phyloP scores from a whole-genome alignment of 2,113 vertebrate genomes.

The Stercorarius parasiticus region DNA sequence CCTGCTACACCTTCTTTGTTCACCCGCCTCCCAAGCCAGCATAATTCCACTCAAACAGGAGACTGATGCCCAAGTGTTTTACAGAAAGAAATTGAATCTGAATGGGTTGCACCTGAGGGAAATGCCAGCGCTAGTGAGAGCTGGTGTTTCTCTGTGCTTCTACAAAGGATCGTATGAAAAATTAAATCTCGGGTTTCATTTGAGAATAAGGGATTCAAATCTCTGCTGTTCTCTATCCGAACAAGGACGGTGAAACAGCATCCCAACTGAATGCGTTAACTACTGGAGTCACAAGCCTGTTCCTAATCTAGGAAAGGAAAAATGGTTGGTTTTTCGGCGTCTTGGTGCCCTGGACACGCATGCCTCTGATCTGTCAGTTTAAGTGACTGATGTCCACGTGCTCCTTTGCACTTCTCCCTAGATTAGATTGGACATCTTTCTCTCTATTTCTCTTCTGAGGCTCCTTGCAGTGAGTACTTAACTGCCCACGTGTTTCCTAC shows the following conservation, averaged over 20 bases:
- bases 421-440: not conserved
- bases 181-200: not conserved
- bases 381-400: not conserved
- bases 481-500: not conserved
- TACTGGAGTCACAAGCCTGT: not conserved
- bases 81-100: not conserved
- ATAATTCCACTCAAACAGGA: not conserved
- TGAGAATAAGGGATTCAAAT: not conserved
- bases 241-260: not conserved
- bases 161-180: not conserved
- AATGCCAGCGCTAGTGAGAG: not conserved
- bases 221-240: not conserved
- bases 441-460: not conserved
- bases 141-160: not conserved
- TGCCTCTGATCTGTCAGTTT: not conserved
- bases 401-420: not conserved
- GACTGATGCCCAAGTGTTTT: not conserved
- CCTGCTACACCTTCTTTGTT: not conserved
- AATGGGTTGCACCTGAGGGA: not conserved
- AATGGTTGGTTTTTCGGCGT: rapidly evolving
- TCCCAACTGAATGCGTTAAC: not conserved
- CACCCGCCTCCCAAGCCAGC: not conserved
- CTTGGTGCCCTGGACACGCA: not conserved
- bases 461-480: not conserved
- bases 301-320: not conserved